Conservation (phyloP, 1,140 invertebrate species). For the Hyles euphorbiae region DNA sequence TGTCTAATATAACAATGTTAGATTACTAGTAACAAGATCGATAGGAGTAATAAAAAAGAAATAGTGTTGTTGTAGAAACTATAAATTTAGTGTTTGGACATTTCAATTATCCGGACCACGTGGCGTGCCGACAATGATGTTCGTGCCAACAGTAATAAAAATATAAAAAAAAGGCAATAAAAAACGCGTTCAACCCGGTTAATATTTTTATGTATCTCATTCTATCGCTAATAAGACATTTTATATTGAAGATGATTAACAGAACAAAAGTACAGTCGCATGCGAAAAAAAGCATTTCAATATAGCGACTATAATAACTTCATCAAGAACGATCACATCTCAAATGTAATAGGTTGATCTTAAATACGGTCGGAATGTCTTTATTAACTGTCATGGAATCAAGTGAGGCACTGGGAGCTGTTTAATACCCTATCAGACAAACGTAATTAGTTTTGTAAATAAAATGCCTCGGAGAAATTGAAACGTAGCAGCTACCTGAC, state of each 20-base stretch:
- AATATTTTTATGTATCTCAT: slow-evolving; percentile 32
- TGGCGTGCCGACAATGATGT: slow-evolving; percentile 62
- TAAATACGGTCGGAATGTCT: slow-evolving; percentile 68
- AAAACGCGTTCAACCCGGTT: slow-evolving; percentile 29
- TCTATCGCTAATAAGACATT: slow-evolving; percentile 30
- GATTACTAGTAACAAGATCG: slow-evolving; percentile 22
- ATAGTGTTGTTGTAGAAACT: slow-evolving; percentile 49
- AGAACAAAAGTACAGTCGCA: slow-evolving; percentile 25
- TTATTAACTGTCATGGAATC: slow-evolving; percentile 72
- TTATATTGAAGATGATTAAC: slow-evolving; percentile 28
- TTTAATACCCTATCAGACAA: slow-evolving; percentile 70
- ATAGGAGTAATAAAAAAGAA: slow-evolving; percentile 45
- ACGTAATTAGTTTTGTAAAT: slow-evolving; percentile 75
- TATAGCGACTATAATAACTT: slow-evolving; percentile 37
- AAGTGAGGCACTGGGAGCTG: slow-evolving; percentile 54
- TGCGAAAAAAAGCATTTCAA: slow-evolving; percentile 32
- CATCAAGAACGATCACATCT: slow-evolving; percentile 43
- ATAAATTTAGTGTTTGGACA: slow-evolving; percentile 68
- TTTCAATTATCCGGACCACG: slow-evolving; percentile 68
- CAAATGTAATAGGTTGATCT: slow-evolving; percentile 55
- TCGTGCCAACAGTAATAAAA: slow-evolving; percentile 68
- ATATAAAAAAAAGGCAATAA: slow-evolving; percentile 44
- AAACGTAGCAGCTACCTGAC: slow-evolving; percentile 68
- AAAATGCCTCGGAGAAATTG: slow-evolving; percentile 71
- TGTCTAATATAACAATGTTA: slow-evolving; percentile 23